Evolutionary conservation across 1,140 invertebrate genomes (phyloP), one percentile per base, ranked within the genome.

Genomic region (Drosophila busckii): DNA sequence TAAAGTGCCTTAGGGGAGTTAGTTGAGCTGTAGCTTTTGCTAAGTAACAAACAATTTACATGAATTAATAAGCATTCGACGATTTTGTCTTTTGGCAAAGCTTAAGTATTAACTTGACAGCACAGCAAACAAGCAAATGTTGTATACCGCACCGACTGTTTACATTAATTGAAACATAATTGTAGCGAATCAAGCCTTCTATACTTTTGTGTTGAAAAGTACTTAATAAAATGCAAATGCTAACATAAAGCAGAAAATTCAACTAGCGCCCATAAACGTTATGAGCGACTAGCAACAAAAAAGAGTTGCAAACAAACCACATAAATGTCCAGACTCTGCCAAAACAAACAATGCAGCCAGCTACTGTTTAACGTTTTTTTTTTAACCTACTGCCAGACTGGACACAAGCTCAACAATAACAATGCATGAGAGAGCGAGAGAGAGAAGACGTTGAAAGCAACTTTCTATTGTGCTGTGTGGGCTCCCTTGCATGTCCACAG

Each of bases 381-480:
- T 40, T 12, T 37, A 19, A 53, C 13, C 53, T 44, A 46, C 64
- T 56, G 13, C 13, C 37, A 46, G 31, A 40, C 26, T 28, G 35
- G 22, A 41, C 40, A 34, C 10, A 6, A 32, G 26, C 44, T 22
- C 54, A 34, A 31, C 49, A 26, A 23, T 37, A 59, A 37, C n/a
- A 42, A 50, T 17, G 52, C 1, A 6, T 25, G 19, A 7, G 15
- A 64, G 26, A 69, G 50, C 58, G 44, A 54, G 59, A 63, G 55
- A 63, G 82, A 65, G 73, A 78, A 78, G 69, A 50, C 73, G 73
- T 80, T 78, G 80, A 80, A 78, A 60, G 75, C 80, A 78, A 78
- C 56, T 78, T 78, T 78, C 29, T 53, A 60, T 49, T 60, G 52
- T n/a, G 55, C 70, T 71, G 48, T 66, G 53, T 70, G n/a, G n/a